Base-by-base conservation (phyloP, 2,888 invertebrate genomes). In the Eupithecia abbreviata region DNA sequence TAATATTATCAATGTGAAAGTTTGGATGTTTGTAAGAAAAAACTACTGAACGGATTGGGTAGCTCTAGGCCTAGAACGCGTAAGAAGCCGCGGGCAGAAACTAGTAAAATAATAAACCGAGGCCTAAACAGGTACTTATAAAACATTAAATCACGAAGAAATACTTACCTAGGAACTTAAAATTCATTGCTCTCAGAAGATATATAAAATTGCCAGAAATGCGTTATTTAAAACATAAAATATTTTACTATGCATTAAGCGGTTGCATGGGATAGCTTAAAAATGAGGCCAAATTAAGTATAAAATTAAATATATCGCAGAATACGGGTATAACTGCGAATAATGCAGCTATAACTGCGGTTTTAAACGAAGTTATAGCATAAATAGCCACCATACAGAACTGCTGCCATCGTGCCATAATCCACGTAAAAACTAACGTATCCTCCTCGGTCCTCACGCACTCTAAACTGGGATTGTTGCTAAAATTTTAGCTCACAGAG, bases 261-360 rank as follows among this genome's bases (percentile, higher is more conserved):
- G 74, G 81, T 79, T 77, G 76, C 76, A 79, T 80, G 70, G 78
- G 71, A 45, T 76, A 73, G 73, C 75, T 79, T 73, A 73, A 70
- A 80, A 82, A 80, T 80, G 76, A 75, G 79, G 78, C 69, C 76
- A 80, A 73, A 81, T 77, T 77, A 74, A 78, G 78, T 71, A 76
- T 76, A 79, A 76, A 79, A 79, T 74, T 67, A 75, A 74, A 77
- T 77, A 76, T 43, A 10, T 66, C 15, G 18, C 58, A 10, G 18
- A 18, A 58, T 4, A 58, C 18, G 18, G 3, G n/a, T n/a, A n/a
- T n/a, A n/a, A n/a, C n/a, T n/a, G n/a, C n/a, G n/a, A 18, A 18
- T 58, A 58, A 18, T 62, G 62, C 62, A 30, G 62, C 30, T 62
- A 30, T 62, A 62, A 62, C 18, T 62, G 30, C 62, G 62, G 62